Evolutionary conservation across 2,888 invertebrate species (phyloP), one percentile per base, ranked within the genome.

Genomic region (Archaeoteleia sp.): DNA sequence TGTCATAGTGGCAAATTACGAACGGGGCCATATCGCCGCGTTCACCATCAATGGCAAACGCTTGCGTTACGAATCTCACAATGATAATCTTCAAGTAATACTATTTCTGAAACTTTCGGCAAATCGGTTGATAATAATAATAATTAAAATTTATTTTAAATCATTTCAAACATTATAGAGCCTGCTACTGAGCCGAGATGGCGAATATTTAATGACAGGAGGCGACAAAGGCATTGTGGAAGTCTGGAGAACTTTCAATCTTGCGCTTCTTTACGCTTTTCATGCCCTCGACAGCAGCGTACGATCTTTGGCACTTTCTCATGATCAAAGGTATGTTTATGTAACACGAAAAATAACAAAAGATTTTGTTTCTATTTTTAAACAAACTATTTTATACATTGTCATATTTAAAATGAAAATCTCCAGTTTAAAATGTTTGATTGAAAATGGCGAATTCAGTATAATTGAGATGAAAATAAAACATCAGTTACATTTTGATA

Each of bases 181-280:
- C 87, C 90, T 96, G 89, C 89, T 94, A 80, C 87, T 98, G 83
- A 98, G 97, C 73, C 93, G 98, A 58, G 98, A 99, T 88, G 99
- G 99, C 72, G 98, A 99, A 88, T 99, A 98, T 87, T 89, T 99
- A 86, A 96, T 98, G 91, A 94, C 97, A 76, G 98, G 97, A 71
- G 98, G 98, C 9, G 97, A 96, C 84, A 94, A 93, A 82, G 98
- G 98, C 71, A 95, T 97, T 76, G 98, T 98, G 75, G 97, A 98
- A 88, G 97, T 99, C 71, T 97, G 98, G 97, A 91, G 98, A 83
- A 96, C 98, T 54, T 97, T 96, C 88, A 98, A 97, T 82, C 91
- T 99, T 77, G 95, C 97, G 76, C 92, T 97, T 76, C 91, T 99
- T 8, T 98, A 99, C 88, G 96, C 98, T 74, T 99, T 97, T 89